Evolutionary conservation across 2,797 vertebrate genomes (phyloP), one percentile per base, ranked within the genome.

Genomic region (Pseudotriccus pelzelni): DNA sequence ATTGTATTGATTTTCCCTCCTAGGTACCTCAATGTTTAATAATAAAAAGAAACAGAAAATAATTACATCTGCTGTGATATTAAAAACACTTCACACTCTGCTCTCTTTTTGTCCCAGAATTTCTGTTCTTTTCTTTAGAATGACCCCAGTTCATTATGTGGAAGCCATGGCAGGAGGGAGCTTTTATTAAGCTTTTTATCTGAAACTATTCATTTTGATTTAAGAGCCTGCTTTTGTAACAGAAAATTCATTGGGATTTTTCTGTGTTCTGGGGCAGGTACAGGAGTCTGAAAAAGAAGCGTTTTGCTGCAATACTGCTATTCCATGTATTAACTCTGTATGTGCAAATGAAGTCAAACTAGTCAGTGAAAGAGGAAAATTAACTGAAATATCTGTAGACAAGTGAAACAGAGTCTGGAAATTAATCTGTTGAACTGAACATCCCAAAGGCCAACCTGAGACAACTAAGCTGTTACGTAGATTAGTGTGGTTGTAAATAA

Each of bases 161-260:
- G 56, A 25, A 96, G 34, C 74, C 67, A 59, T 50, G 70, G 37
- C 44, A 81, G 82, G 34, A 92, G 49, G 36, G 58, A 86, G 28
- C 32, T 79, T 91, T 87, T 82, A 75, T 80, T 83, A 67, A 43
- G 10, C 55, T 85, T 86, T 90, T 89, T 85, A 62, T 90, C 84
- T 92, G 67, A 92, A 92, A 67, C n/a, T 43, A 28, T 89, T 91
- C 6, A 84, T 95, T 85, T 90, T 81, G 7, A 77, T 82, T 76
- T 76, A 93, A 94, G 60, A 90, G 66, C 24, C 53, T 87, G 32
- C 77, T 64, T 85, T 89, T 58, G 44, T 67, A 49, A 73, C 32
- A 75, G 67, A 86, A 88, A 73, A 79, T 53, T 80, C 52, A 62
- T 43, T 55, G 50, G 60, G 41, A 41, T 68, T 91, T 92, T 87